Evolutionary conservation across 2,888 invertebrate species (phyloP).

Genomic region (Cyrtodaria siliqua): DNA sequence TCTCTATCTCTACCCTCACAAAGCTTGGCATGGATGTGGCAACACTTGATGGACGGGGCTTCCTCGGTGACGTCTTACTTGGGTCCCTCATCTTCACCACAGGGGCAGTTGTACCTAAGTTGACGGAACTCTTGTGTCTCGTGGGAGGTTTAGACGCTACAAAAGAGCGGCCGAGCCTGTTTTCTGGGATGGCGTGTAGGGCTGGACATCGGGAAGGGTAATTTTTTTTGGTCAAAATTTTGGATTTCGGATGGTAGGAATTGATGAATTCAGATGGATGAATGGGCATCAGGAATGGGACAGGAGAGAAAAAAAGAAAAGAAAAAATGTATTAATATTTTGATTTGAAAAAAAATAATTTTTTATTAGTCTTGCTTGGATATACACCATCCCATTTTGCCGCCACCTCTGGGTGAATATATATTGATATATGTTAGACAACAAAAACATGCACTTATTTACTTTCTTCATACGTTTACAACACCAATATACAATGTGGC

Average conservation of each 20-base stretch:
- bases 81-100: constrained; percentile 74
- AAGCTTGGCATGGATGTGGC: constrained; percentile 81
- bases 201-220: constrained; percentile 57
- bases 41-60: constrained; percentile 81
- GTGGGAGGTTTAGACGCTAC: constrained; percentile 77
- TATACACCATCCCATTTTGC: constrained; percentile 24
- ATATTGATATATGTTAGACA: not conserved
- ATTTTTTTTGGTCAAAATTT: constrained; percentile 11
- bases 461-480: too few species aligned
- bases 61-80: constrained; percentile 70
- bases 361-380: constrained; percentile 15
- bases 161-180: constrained; percentile 80
- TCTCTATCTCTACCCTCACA: constrained; percentile 66
- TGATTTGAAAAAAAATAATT: constrained; percentile 21
- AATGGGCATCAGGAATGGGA: constrained; percentile 18
- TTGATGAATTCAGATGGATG: constrained; percentile 26
- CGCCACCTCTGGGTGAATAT: constrained; percentile 65
- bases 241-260: constrained; percentile 22
- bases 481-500: too few species aligned
- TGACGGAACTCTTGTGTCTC: constrained; percentile 73
- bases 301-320: constrained; percentile 50
- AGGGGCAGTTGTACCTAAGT: constrained; percentile 57
- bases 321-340: constrained; percentile 56
- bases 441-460: too few species aligned
- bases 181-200: constrained; percentile 81